Base-by-base conservation (phyloP, 1,140 invertebrate genomes). In the Dinoponera quadriceps region DNA sequence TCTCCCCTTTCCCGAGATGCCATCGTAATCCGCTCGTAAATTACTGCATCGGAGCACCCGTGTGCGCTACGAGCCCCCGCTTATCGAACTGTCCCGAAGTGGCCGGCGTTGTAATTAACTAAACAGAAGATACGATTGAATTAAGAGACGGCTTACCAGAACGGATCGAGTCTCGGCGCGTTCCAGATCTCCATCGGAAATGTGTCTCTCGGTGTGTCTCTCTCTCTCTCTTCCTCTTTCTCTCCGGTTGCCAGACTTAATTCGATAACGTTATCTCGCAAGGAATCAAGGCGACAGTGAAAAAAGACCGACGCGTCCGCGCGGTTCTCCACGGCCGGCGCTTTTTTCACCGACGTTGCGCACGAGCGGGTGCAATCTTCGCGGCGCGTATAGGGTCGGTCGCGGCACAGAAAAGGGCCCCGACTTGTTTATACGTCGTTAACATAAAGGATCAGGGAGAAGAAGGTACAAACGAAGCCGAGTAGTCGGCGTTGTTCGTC, bases 401-500 rank as follows among this genome's bases (percentile, higher is more conserved):
- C 14, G 13, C 18, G 33, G 57, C 55, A 33, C 20, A 59, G n/a
- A 69, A 11, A 44, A 71, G 54, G 49, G 16, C 20, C 49, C 33
- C 33, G 38, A 16, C 65, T 78, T 80, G 75, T 69, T 80, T 80
- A 80, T 71, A 57, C 33, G 5, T 78, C 22, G 65, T 80, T 57
- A 78, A 78, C 75, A 57, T 80, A 57, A 71, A 71, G 33, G 54
- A 69, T 16, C 16, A 59, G 33, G 20, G 57, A 57, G 48, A 68
- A 66, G 29, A 22, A 27, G 27, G 22, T 33, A 49, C 48, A 55
- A 78, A 54, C 49, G 20, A 16, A 51, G n/a, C 44, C 82, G 71
- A 55, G 44, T 85, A 85, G 49, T 68, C 82, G 83, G 59, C 54
- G 82, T 74, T 78, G 82, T 86, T 86, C 69, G 82, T 86, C 82